Conservation (phyloP, 2,888 invertebrate species). For the Cyclophora punctaria region DNA sequence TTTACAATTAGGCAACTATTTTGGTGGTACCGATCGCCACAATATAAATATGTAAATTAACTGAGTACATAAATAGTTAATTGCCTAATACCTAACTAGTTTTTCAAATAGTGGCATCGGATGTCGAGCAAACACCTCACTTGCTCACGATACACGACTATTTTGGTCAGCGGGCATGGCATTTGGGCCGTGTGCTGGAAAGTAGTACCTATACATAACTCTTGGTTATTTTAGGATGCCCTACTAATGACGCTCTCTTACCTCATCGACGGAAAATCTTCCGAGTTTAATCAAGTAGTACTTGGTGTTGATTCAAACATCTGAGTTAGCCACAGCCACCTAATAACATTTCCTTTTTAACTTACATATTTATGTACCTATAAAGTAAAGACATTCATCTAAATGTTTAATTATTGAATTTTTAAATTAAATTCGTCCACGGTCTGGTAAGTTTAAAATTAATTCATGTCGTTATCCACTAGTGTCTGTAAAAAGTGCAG, state of each 20-base stretch:
- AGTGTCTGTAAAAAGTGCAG: constrained; percentile 38
- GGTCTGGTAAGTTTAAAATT: constrained; percentile 44
- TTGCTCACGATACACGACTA: constrained; percentile 42
- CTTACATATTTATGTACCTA: too few relatives aligned
- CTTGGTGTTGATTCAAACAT: too few relatives aligned
- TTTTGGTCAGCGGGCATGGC: constrained; percentile 61
- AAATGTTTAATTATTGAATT: constrained; percentile 21
- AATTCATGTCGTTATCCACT: constrained; percentile 39
- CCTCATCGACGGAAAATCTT: constrained; percentile 26
- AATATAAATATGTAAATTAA: too few relatives aligned
- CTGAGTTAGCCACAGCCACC: too few relatives aligned
- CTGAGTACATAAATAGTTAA: too few relatives aligned
- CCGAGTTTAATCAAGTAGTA: too few relatives aligned
- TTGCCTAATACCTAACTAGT: too few relatives aligned
- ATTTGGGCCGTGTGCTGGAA: constrained; percentile 68
- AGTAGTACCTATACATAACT: constrained; percentile 42
- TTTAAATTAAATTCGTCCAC: constrained; percentile 33
- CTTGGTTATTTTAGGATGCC: constrained; percentile 60
- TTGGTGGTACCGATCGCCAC: background rate
- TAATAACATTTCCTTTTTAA: too few relatives aligned
- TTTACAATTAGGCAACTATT: background rate
- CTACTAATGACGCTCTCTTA: constrained; percentile 47
- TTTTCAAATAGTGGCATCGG: constrained; percentile 32
- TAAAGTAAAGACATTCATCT: too few relatives aligned
- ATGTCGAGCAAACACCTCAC: constrained; percentile 41